Evolutionary conservation across 2,888 invertebrate species (phyloP).

Genomic region (Drosophila affinis): DNA sequence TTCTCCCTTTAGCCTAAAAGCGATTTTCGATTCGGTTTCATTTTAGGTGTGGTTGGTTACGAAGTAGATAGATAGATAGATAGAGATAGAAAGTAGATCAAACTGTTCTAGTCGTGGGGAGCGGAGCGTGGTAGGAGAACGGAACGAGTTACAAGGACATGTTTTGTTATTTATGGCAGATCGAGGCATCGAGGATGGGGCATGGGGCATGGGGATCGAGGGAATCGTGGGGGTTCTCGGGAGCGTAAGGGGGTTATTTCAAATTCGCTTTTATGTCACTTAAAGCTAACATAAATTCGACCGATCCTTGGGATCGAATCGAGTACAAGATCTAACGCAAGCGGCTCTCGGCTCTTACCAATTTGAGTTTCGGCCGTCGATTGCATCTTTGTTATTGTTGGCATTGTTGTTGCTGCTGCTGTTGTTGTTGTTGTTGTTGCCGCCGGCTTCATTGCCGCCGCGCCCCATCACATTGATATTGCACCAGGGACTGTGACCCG

Average conservation of each 20-base stretch:
- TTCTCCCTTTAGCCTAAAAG: slow-evolving; percentile 84
- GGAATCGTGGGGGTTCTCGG: slow-evolving; percentile 31
- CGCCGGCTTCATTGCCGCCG: background rate
- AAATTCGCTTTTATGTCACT: slow-evolving; percentile 78
- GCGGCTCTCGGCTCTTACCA: slow-evolving; percentile 82
- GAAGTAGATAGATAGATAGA: slow-evolving; percentile 48
- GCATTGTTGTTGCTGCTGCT: slow-evolving; percentile 50
- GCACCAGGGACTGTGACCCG: slow-evolving; percentile 74
- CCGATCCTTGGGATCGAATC: slow-evolving; percentile 16
- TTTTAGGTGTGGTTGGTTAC: slow-evolving; percentile 65
- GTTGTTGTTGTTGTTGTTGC: slow-evolving; percentile 50
- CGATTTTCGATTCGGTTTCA: slow-evolving; percentile 62
- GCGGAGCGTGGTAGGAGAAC: slow-evolving; percentile 54
- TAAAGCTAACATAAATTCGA: slow-evolving; percentile 68
- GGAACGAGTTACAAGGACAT: slow-evolving; percentile 59
- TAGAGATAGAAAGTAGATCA: slow-evolving; percentile 59
- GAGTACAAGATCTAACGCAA: slow-evolving; percentile 43
- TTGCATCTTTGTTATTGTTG: slow-evolving; percentile 58
- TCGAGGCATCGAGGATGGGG: slow-evolving; percentile 34
- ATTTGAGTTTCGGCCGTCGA: slow-evolving; percentile 77
- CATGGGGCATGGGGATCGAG: slow-evolving; percentile 8
- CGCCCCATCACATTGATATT: slow-evolving; percentile 57
- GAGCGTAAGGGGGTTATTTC: slow-evolving; percentile 55
- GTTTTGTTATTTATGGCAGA: slow-evolving; percentile 58
- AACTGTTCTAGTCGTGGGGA: slow-evolving; percentile 65